phyloP scores from a whole-genome alignment of 2,888 invertebrate genomes.

The Capitulum mitella region DNA sequence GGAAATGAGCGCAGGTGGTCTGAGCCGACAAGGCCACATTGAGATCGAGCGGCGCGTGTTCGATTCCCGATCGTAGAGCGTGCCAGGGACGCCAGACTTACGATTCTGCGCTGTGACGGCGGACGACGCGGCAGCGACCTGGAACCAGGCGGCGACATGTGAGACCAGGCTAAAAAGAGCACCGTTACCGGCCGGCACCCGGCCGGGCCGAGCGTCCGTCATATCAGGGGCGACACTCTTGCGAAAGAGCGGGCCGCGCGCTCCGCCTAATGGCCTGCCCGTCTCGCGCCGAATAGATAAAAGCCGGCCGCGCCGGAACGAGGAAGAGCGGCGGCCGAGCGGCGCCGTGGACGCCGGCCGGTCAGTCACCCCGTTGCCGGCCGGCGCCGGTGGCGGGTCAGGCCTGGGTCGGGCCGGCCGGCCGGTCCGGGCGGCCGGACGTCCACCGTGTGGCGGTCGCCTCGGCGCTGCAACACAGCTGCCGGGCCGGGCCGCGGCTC shows the following conservation, averaged over 20 bases:
- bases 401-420: too few species aligned
- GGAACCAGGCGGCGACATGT: not conserved
- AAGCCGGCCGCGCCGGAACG: too few species aligned
- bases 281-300: too few species aligned
- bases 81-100: not conserved
- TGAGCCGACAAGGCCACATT: not conserved
- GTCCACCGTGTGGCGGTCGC: too few species aligned
- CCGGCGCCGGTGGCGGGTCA: not conserved
- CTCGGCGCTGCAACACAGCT: not conserved
- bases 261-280: too few species aligned
- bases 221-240: not conserved
- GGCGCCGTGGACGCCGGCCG: too few species aligned
- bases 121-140: not conserved
- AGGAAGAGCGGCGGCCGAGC: too few species aligned
- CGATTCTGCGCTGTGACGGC: not conserved
- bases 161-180: not conserved
- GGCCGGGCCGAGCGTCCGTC: not conserved
- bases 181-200: not conserved
- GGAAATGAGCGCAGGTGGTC: not conserved
- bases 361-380: too few species aligned
- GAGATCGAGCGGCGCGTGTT: not conserved
- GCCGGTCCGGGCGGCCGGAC: not conserved
- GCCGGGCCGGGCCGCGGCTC: not conserved
- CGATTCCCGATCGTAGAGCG: not conserved
- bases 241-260: not conserved